Conservation (phyloP, 2,888 invertebrate species). For the Megamerina dolium region DNA sequence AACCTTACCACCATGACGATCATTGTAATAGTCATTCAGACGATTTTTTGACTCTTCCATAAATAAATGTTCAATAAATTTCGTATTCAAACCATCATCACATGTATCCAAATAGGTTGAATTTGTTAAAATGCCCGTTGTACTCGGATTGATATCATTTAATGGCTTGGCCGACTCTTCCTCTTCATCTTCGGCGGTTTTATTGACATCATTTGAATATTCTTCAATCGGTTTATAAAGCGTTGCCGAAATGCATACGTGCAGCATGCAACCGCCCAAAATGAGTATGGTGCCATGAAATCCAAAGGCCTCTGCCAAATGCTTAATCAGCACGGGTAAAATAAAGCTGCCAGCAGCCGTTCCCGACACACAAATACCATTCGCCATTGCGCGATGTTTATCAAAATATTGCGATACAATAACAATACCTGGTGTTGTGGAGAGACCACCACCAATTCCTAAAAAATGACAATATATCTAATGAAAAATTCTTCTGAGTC, state of each 20-base stretch:
- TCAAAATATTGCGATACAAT: constrained; percentile 76
- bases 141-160: constrained; percentile 40
- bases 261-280: constrained; percentile 67
- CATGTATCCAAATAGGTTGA: constrained; percentile 48
- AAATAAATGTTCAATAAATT: constrained; percentile 48
- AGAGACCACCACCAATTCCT: constrained; percentile 73
- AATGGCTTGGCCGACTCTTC: constrained; percentile 34
- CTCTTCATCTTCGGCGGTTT: constrained; percentile 22
- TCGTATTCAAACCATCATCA: constrained; percentile 44
- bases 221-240: constrained; percentile 57
- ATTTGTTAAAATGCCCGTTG: constrained; percentile 44
- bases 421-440: constrained; percentile 74
- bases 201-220: constrained; percentile 24
- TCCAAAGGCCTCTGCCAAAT: constrained; percentile 63
- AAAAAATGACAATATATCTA: background rate
- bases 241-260: constrained; percentile 67
- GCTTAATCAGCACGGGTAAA: constrained; percentile 67
- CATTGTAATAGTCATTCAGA: constrained; percentile 43
- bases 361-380: constrained; percentile 74
- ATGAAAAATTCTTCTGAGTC: background rate
- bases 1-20: constrained; percentile 26
- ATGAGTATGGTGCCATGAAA: constrained; percentile 67
- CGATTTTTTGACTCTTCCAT: constrained; percentile 49
- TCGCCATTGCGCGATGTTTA: constrained; percentile 70
- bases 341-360: constrained; percentile 75